These are phyloP conservation scores for Bubalus kerabau DNA, from an alignment of 2,113 vertebrate species.

Conservation along the genomic window DNA sequence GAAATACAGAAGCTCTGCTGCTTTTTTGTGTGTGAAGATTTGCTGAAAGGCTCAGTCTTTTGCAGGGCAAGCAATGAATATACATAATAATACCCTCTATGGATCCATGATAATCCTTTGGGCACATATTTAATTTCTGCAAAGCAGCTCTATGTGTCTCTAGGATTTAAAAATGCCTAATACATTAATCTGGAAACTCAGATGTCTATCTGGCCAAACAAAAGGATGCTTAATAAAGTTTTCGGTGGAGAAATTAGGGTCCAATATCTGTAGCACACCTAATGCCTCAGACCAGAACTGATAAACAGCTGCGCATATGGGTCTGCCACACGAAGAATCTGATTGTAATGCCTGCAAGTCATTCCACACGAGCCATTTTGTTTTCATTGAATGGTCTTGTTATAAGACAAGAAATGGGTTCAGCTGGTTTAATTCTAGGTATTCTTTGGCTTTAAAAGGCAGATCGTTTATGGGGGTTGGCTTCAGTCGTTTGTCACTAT, in stretches of 20 bases:
- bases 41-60: conserved; percentile 41
- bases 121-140: conserved; percentile 43
- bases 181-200: conserved; percentile 49
- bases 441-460: neutral
- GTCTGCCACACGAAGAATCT: neutral
- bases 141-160: conserved; percentile 33
- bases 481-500: neutral
- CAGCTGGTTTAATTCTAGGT: neutral
- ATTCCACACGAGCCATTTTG: neutral
- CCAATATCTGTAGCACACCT: conserved; percentile 15
- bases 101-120: conserved; percentile 66
- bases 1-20: conserved; percentile 47
- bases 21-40: conserved; percentile 12
- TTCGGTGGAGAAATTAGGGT: neutral
- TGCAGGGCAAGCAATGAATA: conserved; percentile 42
- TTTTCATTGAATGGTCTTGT: conserved; percentile 5
- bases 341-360: neutral
- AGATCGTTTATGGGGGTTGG: neutral
- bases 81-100: conserved; percentile 30
- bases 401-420: neutral
- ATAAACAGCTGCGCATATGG: neutral
- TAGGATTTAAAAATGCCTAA: conserved; percentile 47
- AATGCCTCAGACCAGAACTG: neutral
- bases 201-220: conserved; percentile 17
- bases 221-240: conserved; percentile 17